These are phyloP conservation scores for Pipra filicauda DNA, from an alignment of 2,113 vertebrate genomes.

Conservation along the genomic window DNA sequence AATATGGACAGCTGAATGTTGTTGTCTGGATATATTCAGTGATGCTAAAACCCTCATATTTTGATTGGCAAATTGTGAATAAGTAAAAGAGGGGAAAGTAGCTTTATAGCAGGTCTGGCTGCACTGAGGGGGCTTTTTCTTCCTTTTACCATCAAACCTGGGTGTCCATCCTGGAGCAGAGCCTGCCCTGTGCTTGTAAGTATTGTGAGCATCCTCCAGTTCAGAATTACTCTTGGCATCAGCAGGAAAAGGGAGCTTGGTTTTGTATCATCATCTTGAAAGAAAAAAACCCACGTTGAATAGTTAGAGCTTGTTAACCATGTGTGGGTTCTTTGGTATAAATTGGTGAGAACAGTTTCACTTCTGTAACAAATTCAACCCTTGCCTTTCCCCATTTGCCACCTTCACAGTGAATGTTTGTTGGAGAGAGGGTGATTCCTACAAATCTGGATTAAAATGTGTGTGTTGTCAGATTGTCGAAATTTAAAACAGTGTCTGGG, in stretches of 20 bases:
- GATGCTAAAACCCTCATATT: not conserved
- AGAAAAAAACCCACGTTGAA: not conserved
- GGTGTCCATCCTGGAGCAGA: not conserved
- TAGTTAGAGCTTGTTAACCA: not conserved
- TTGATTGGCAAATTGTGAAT: not conserved
- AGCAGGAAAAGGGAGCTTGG: not conserved
- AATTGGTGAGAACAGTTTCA: not conserved
- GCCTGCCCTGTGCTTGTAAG: not conserved
- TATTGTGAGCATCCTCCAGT: not conserved
- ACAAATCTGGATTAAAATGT: too few relatives aligned
- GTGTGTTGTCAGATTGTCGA: not conserved
- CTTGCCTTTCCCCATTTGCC: not conserved
- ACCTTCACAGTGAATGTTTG: too few relatives aligned
- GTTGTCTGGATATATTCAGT: not conserved
- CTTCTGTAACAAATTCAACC: rapidly evolving
- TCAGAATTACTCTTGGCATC: not conserved
- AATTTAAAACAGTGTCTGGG: not conserved
- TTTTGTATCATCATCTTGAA: not conserved
- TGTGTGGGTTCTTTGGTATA: not conserved
- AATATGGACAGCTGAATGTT: not conserved
- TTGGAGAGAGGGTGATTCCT: too few relatives aligned
- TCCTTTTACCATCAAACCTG: not conserved
- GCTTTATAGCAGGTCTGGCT: not conserved
- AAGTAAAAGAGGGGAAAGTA: not conserved
- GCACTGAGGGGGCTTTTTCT: not conserved